Base-by-base conservation (phyloP, 2,888 invertebrate species). In the Caenorhabditis afra region DNA sequence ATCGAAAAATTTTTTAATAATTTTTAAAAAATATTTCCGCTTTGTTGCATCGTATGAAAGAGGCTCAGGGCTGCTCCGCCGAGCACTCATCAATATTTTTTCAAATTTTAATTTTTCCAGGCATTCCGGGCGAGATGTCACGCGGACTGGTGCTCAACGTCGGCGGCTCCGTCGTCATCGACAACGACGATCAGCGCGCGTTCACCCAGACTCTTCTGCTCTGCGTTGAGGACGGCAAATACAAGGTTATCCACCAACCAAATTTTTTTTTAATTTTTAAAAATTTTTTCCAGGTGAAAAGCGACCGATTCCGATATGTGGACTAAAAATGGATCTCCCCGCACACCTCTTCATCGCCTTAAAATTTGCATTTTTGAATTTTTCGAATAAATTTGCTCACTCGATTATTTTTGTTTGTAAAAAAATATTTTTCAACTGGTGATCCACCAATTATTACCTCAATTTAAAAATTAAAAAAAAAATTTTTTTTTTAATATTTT, bases 221-320 rank as follows among this genome's bases (percentile, higher is more conserved):
- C 10, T 66, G 74, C 23, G 53, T 71, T 3, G 82, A 86, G 37
- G 83, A 82, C 37, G 81, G 64, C 22, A 82, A 81, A 65, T 81
- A 75, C 55, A 86, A 83, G 75, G 85, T 85, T n/a, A 20, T 4
- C 20, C n/a, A n/a, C n/a, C n/a, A n/a, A n/a, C n/a, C n/a, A n/a
- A n/a, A n/a, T n/a, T n/a, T n/a, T n/a, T n/a, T n/a, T n/a, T n/a
- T n/a, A n/a, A n/a, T n/a, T n/a, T n/a, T n/a, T n/a, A n/a, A n/a
- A n/a, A n/a, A n/a, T n/a, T n/a, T 52, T 35, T 79, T 84, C 57
- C 71, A 85, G 85, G 78, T 85, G 29, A 82, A 81, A 61, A 80
- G 79, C 73, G 81, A 83, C 37, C 81, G 83, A n/a, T 85, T 85
- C 79, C 86, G 86, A 16, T 85, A 85, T 47, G 73, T 85, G 49